Evolutionary conservation across 2,797 vertebrate genomes (phyloP), one percentile per base, ranked within the genome.

Genomic region (Amphiprion clarkii): DNA sequence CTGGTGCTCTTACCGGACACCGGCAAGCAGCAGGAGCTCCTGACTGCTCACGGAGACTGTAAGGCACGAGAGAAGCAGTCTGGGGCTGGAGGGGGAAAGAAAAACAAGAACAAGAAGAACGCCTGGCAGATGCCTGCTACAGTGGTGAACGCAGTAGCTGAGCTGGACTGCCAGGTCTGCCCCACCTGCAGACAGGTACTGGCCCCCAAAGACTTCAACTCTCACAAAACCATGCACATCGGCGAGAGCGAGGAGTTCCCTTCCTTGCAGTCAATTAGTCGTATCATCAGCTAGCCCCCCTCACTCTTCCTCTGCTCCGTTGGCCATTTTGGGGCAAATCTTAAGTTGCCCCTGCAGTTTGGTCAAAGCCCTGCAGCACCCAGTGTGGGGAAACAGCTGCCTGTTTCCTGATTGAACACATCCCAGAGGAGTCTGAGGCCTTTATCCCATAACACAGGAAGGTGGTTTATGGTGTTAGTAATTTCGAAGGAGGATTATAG

Each of bases 1-100:
- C 87, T 99, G 89, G 97, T 98, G 59, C 94, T 99, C n/a, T 81
- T 99, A 67, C 98, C 98, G 0, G 98, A 99, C 94, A 97, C 96
- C 0, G 88, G 78, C 49, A 99, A 99, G 88, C 98, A 99, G 89
- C 98, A 98, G 92, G 98, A 99, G 92, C 96, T 99, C 66, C 96
- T 99, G 62, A 94, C 92, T 0, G 98, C 98, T 5, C 98, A 99
- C 63, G 92, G 92, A 0, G 96, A 97, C 90, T 95, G 93, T 87
- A 85, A 87, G 61, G 88, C 93, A 62, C 91, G 88, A 48, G 97
- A 97, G 83, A 96, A 93, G 68, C 95, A 93, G 52, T 88, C 92
- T 0, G 88, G 85, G 1, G 54, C 46, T 0, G 91, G 83, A 23
- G 93, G 91, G 48, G 92, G 94, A 81, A 93, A 95, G 86, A 87